Evolutionary conservation across 2,113 vertebrate genomes (phyloP).

Genomic region (Colistium nudipinnis): DNA sequence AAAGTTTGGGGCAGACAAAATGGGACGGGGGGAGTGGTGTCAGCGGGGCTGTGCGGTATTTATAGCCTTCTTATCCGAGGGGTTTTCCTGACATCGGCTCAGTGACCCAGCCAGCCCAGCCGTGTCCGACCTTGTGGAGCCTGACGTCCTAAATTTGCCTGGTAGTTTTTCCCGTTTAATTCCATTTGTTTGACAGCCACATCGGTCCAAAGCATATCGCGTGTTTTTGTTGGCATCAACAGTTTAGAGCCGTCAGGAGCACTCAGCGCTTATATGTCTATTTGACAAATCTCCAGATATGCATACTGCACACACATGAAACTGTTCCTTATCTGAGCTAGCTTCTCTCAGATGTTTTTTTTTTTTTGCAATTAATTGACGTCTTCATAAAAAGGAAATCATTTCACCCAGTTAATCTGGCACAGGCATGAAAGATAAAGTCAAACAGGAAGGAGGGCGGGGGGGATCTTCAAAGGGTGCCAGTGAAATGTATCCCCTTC

Average conservation of each 20-base stretch:
- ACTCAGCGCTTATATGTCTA: neutral
- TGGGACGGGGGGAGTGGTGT: slow-evolving; percentile 4
- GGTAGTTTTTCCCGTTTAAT: neutral
- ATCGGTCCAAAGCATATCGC: neutral
- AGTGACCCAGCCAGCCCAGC: slow-evolving; percentile 17
- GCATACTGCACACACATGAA: neutral
- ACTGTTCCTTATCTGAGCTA: neutral
- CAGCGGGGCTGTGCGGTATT: slow-evolving; percentile 33
- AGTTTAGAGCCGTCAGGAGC: neutral
- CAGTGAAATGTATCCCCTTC: slow-evolving; percentile 41
- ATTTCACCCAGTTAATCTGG: slow-evolving; percentile 30
- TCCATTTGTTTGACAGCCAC: slow-evolving; percentile 2
- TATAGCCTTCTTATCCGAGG: slow-evolving; percentile 41
- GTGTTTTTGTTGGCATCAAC: neutral
- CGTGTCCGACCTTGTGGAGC: slow-evolving; percentile 15
- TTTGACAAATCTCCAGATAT: neutral
- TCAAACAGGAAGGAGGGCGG: slow-evolving; percentile 1
- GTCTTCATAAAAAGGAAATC: slow-evolving; percentile 26
- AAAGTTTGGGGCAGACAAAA: neutral
- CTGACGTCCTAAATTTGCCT: slow-evolving; percentile 13
- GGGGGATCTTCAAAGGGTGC: slow-evolving; percentile 48
- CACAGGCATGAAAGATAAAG: slow-evolving; percentile 23
- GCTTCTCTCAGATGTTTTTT: slow-evolving; percentile 4
- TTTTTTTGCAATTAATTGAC: no score
- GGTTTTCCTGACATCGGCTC: slow-evolving; percentile 18